Evolutionary conservation across 2,113 vertebrate genomes (phyloP), one percentile per base, ranked within the genome.

Genomic region (Trachemys scripta): DNA sequence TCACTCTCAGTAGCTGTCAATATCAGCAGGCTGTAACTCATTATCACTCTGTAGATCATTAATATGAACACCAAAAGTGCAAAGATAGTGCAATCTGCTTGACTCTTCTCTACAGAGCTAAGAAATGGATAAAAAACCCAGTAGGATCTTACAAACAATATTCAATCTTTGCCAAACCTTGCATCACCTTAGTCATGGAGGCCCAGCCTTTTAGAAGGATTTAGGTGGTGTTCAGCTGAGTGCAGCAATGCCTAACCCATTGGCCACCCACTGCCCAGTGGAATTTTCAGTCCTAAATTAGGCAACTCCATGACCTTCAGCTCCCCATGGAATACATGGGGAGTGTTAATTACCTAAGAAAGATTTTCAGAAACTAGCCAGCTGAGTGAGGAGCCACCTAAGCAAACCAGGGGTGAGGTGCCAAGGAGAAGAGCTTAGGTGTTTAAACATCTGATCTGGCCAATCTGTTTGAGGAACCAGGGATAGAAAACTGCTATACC

Each of bases 141-240:
- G 87, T 53, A 80, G 38, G 14, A 35, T 88, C 56, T 89, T 19
- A 19, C 76, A 89, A 89, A 50, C 82, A 42, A 85, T 89, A 19
- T 29, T 78, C 27, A 72, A 14, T 14, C 6, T 29, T 45, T 65
- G 20, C 56, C 27, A 59, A 19, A 12, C 5, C n/a, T 45, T 65
- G 20, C 53, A 42, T 82, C 31, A 42, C 49, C 56, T 11, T 57
- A 53, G 16, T 56, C 93, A 17, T 47, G 89, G 69, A 59, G 50
- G 9, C 57, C 82, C 90, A 94, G 5, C 27, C 51, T 72, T 90
- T 7, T 49, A 69, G 92, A 91, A n/a, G 22, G 62, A n/a, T 69
- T 69, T 69, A n/a, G 17, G 62, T 35, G 6, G 31, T n/a, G 31
- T n/a, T 35, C 31, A 19, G 31, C 14, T 65, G 62, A 69, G 35